Conservation (phyloP, 2,797 vertebrate species). For the Anableps anableps region DNA sequence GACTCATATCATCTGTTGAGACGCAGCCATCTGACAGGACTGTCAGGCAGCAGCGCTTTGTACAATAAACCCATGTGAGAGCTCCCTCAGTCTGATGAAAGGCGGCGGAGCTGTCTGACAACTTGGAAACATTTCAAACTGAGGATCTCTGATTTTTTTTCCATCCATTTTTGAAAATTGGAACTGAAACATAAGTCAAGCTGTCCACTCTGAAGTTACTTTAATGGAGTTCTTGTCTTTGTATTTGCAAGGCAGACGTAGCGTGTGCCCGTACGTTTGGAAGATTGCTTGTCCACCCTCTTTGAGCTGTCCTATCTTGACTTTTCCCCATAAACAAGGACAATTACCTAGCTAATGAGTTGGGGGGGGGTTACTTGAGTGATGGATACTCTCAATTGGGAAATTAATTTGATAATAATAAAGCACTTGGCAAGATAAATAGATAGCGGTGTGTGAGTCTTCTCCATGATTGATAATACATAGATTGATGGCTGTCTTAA, state of each 20-base stretch:
- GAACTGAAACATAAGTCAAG: constrained; percentile 7
- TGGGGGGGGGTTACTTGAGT: constrained; percentile 73
- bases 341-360: constrained; percentile 84
- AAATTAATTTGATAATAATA: constrained; percentile 86
- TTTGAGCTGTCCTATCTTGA: constrained; percentile 64
- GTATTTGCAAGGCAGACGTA: neutral
- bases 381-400: constrained; percentile 82
- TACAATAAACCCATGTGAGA: constrained; percentile 37
- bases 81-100: constrained; percentile 33
- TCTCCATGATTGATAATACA: constrained; percentile 79
- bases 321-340: constrained; percentile 84
- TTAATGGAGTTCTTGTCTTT: constrained; percentile 17
- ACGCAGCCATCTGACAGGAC: constrained; percentile 49
- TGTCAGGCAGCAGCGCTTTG: constrained; percentile 39
- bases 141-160: neutral
- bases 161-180: constrained; percentile 2
- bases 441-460: constrained; percentile 76
- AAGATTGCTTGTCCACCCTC: constrained; percentile 50
- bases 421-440: constrained; percentile 85
- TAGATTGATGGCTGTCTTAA: constrained; percentile 80
- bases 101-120: constrained; percentile 36
- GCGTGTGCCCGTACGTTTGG: constrained; percentile 3
- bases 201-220: neutral
- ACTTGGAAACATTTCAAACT: constrained; percentile 41
- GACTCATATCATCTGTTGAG: constrained; percentile 44